Conservation (phyloP, 1,140 invertebrate species). For the Zaprionus taronus region DNA sequence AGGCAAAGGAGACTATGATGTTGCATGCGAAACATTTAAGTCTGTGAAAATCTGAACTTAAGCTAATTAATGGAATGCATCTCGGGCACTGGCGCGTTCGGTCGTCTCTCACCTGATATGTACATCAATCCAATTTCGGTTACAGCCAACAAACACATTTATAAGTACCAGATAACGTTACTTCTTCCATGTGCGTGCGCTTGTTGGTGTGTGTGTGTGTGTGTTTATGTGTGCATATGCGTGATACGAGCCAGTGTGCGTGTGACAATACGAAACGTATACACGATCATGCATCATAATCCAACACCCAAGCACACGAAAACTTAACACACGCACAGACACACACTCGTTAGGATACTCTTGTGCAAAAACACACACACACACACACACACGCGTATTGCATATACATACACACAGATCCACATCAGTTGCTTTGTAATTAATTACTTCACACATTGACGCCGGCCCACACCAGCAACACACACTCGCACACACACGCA, state of each 20-base stretch:
- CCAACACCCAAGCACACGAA: conserved; percentile 63
- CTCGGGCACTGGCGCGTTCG: conserved; percentile 19
- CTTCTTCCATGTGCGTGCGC: conserved; percentile 26
- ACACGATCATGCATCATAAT: conserved; percentile 82
- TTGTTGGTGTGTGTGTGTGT: conserved; percentile 23
- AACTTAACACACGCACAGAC: conserved; percentile 47
- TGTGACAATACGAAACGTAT: conserved; percentile 60
- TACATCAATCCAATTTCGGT: conserved; percentile 76
- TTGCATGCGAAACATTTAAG: background rate
- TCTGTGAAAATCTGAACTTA: background rate
- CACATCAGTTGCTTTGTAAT: conserved; percentile 82
- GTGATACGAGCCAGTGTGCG: conserved; percentile 52
- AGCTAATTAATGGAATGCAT: conserved; percentile 60
- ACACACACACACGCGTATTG: conserved; percentile 13
- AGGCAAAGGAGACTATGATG: background rate
- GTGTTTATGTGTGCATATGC: conserved; percentile 9
- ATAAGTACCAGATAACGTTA: conserved; percentile 53
- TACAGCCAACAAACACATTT: conserved; percentile 35
- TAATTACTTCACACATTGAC: conserved; percentile 83
- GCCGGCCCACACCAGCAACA: conserved; percentile 50
- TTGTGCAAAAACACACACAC: conserved; percentile 1
- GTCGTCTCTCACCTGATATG: conserved; percentile 61
- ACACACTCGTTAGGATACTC: conserved; percentile 21
- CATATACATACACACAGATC: conserved; percentile 58
- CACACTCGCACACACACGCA: conserved; percentile 48